Conservation (phyloP, 1,140 invertebrate species). For the Temnothorax curvispinosus region DNA sequence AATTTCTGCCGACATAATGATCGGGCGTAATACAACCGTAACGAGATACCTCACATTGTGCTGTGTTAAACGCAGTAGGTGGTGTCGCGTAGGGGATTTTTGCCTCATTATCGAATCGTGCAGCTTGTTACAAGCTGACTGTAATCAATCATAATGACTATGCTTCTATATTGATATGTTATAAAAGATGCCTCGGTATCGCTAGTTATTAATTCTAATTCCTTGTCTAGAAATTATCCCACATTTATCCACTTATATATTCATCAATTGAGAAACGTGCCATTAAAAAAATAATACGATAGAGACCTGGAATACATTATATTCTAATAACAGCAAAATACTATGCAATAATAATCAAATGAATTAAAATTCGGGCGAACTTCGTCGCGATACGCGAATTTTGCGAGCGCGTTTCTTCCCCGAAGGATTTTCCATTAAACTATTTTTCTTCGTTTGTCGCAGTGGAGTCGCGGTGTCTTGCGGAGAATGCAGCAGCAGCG, state of each 20-base stretch:
- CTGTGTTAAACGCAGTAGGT: neutral
- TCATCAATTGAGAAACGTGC: neutral
- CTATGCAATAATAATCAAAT: neutral
- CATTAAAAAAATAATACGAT: neutral
- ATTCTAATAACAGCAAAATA: neutral
- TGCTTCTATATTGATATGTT: neutral
- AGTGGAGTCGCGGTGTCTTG: conserved; percentile 91
- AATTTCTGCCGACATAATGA: conserved; percentile 13
- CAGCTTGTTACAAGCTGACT: neutral
- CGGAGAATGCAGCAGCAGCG: conserved; percentile 89
- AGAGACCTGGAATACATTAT: neutral
- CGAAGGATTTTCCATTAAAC: neutral
- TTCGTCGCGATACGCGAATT: neutral
- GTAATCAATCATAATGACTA: neutral
- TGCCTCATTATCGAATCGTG: neutral
- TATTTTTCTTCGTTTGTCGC: conserved; percentile 76
- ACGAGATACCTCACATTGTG: neutral
- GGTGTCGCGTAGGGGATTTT: neutral
- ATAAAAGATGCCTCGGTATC: neutral
- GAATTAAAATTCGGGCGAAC: neutral
- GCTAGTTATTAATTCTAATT: neutral
- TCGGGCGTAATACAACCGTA: neutral
- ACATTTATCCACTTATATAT: neutral
- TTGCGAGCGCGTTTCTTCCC: neutral
- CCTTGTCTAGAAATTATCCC: neutral